Evolutionary conservation across 2,888 invertebrate genomes (phyloP).

Genomic region (Meiosimyza platycephala): DNA sequence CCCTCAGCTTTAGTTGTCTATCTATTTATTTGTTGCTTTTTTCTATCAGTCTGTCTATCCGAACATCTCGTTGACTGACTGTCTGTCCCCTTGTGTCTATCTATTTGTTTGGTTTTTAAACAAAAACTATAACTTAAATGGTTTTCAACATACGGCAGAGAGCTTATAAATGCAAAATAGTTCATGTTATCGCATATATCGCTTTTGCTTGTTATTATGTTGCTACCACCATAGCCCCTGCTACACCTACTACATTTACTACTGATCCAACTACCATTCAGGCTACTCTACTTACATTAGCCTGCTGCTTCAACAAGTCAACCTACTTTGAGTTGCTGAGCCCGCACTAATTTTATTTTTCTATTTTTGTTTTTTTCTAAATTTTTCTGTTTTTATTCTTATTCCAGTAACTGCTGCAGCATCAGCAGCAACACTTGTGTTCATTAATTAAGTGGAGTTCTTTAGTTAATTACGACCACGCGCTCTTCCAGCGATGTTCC

Average conservation of each 20-base stretch:
- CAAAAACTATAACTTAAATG: no score
- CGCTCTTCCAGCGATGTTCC: conserved; percentile 22
- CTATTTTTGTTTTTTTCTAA: neutral
- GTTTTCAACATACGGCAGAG: neutral
- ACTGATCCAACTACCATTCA: neutral
- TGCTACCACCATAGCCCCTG: no score
- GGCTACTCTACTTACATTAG: neutral
- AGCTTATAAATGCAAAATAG: conserved; percentile 2
- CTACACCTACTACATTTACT: no score
- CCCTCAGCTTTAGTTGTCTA: neutral
- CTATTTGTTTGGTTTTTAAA: no score
- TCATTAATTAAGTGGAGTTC: conserved; percentile 45
- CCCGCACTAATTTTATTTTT: conserved; percentile 11
- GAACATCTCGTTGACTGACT: neutral
- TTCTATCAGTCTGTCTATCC: neutral
- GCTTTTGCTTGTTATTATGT: no score
- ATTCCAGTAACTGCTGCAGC: no score
- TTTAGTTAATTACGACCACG: conserved; percentile 57
- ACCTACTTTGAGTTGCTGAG: neutral
- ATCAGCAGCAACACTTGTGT: conserved; percentile 30
- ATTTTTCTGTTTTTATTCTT: no score
- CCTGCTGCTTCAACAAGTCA: neutral
- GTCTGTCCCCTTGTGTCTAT: neutral
- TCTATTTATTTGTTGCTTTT: neutral
- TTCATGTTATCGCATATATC: neutral